These are phyloP conservation scores for Strongylocentrotus purpuratus DNA, from an alignment of 35 echinoderm and acorn worm genomes.

Conservation along the genomic window DNA sequence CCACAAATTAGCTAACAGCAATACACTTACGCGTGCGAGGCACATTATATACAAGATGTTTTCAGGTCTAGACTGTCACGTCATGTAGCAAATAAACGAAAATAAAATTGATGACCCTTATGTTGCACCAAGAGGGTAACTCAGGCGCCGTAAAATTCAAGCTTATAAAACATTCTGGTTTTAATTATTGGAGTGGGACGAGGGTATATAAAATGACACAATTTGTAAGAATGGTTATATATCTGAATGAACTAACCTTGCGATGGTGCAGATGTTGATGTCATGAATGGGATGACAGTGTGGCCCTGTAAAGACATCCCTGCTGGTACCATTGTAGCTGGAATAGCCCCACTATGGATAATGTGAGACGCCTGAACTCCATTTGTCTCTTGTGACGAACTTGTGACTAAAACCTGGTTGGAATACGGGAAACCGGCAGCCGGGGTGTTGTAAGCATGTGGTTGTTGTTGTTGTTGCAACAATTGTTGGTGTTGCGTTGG, in stretches of 20 bases:
- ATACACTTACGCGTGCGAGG: no score
- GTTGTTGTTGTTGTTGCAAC: background rate
- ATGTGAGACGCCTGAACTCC: background rate
- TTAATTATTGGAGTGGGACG: no score
- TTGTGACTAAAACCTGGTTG: conserved; percentile 29
- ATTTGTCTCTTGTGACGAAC: background rate
- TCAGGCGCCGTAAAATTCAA: no score
- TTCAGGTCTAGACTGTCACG: no score
- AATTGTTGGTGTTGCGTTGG: background rate
- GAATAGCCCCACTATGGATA: background rate
- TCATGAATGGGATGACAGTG: conserved; percentile 39
- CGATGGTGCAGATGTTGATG: background rate
- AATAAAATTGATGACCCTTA: no score
- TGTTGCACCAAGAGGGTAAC: no score
- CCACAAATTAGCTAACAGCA: no score
- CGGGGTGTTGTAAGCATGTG: background rate
- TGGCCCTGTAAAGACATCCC: conserved; percentile 25
- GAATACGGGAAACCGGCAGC: background rate
- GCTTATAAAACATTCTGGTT: no score
- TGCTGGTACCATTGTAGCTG: background rate
- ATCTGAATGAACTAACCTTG: background rate
- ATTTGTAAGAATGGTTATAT: no score
- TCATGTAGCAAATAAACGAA: no score
- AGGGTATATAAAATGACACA: no score
- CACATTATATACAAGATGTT: no score